Conservation (phyloP, 2,888 invertebrate genomes). For the Agonopterix heracliana region DNA sequence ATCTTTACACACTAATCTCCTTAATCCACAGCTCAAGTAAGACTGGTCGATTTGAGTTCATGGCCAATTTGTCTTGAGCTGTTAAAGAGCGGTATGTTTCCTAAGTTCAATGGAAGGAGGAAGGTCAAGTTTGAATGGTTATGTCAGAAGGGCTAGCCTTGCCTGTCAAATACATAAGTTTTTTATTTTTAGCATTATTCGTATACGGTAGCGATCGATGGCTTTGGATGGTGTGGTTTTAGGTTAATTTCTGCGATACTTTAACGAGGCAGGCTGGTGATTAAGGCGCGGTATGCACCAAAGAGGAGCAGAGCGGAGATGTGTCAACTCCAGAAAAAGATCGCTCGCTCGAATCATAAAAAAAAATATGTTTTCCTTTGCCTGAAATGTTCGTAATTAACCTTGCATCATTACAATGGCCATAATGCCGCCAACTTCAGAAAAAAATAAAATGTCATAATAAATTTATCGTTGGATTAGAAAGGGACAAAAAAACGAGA, state of each 20-base stretch:
- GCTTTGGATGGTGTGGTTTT: constrained; percentile 14
- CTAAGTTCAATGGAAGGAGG: constrained; percentile 15
- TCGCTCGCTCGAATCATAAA: no score
- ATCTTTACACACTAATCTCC: constrained; percentile 15
- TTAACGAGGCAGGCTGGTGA: no score
- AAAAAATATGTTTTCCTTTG: no score
- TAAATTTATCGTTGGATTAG: no score
- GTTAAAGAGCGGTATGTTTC: constrained; percentile 18
- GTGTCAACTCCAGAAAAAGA: no score
- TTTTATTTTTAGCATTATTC: constrained; percentile 32
- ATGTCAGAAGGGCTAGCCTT: constrained; percentile 29
- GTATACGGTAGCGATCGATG: constrained; percentile 38
- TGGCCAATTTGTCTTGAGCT: constrained; percentile 32
- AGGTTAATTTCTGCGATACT: background rate
- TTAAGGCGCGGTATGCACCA: no score
- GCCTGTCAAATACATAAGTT: constrained; percentile 65
- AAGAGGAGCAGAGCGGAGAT: no score
- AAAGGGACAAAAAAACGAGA: no score
- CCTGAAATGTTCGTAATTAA: no score
- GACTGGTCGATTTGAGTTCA: constrained; percentile 25
- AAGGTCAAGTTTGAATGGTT: constrained; percentile 30
- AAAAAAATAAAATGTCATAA: no score
- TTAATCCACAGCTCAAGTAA: constrained; percentile 33
- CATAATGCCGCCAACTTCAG: no score
- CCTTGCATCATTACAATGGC: no score